Evolutionary conservation across 2,113 vertebrate species (phyloP), one percentile per base, ranked within the genome.

Genomic region (Centropus bengalensis): DNA sequence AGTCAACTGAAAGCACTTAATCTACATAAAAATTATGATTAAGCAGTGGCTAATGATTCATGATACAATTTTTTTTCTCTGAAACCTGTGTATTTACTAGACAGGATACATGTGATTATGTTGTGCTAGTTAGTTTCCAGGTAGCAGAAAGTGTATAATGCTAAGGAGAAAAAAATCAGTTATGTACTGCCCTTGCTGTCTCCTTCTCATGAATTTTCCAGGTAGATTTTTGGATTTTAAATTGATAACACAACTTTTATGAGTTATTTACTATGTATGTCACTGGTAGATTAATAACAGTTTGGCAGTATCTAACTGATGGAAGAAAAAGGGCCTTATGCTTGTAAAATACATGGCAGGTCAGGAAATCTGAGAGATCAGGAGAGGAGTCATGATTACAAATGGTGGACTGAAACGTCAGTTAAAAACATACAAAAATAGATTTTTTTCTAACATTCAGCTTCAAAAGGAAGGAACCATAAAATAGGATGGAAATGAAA

Each of bases 11-110:
- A 95, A 97, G 92, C 83, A 95, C 78, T 97, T 97, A 32, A 96
- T 97, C 97, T 97, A 96, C 96, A 94, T 97, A 96, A 97, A 97
- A 98, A 97, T 92, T 97, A 86, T 94, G 95, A 97, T 97, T 97
- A 97, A 97, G 93, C 88, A 96, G 82, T 93, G 88, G 59, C 76
- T 95, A 97, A 96, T 94, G 83, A 97, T 97, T 98, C 93, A 95
- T 79, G 42, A 94, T 96, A 89, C 51, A 93, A 97, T 96, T 97
- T 95, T 96, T 96, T 97, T 97, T 94, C 28, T 96, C 86, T 94
- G 93, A 95, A 96, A 96, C 74, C 88, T 85, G 70, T 96, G 92
- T 96, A 80, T 97, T 98, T 98, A 90, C 94, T 95, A 96, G 93
- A 91, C 70, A 96, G 94, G 91, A 97, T 96, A 94, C 95, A 69